Conservation (phyloP, 2,797 vertebrate species). For the Acrossocheilus wenchowensis region DNA sequence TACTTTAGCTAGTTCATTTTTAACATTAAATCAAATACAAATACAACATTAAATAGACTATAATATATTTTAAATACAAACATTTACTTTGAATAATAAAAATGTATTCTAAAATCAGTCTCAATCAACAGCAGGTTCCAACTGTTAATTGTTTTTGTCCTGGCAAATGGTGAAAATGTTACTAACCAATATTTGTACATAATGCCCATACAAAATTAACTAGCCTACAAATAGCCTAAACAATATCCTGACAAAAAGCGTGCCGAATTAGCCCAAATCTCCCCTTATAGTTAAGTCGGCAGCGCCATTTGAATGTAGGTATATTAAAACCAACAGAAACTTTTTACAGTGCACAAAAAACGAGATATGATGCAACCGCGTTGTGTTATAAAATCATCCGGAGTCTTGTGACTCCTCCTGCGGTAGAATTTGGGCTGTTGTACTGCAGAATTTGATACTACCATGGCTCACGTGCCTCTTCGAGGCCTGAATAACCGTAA, state of each 20-base stretch:
- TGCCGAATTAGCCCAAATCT: too few species aligned
- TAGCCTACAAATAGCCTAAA: background rate
- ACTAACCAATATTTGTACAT: background rate
- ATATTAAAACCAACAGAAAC: background rate
- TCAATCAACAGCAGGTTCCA: background rate
- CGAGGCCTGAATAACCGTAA: background rate
- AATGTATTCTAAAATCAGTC: background rate
- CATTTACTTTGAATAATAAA: background rate
- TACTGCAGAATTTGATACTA: background rate
- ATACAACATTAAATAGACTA: background rate
- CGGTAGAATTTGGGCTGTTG: conserved; percentile 12
- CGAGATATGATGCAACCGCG: background rate
- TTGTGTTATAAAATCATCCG: background rate
- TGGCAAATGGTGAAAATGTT: background rate
- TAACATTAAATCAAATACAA: background rate
- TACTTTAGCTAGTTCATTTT: background rate
- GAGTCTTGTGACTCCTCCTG: conserved; percentile 10
- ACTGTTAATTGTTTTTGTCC: background rate
- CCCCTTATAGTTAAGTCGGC: background rate
- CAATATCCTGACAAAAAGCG: background rate
- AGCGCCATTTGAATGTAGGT: background rate
- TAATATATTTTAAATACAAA: background rate
- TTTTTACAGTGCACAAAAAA: background rate
- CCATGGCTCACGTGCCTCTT: conserved; percentile 23
- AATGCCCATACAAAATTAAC: background rate